Conservation (phyloP, 2,797 vertebrate genomes). For the Acropternis orthonyx region DNA sequence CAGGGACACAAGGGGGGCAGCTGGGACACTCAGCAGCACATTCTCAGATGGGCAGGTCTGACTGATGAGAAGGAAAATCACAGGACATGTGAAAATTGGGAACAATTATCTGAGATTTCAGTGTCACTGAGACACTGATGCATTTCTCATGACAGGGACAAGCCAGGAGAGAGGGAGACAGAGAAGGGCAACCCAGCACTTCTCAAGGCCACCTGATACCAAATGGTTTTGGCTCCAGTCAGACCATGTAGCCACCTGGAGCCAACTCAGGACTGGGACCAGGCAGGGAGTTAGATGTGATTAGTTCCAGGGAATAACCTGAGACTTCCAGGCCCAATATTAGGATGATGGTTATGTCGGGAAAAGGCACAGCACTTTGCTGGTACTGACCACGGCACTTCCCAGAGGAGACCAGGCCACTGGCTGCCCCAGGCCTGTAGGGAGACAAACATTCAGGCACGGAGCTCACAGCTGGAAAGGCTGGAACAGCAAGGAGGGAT, state of each 20-base stretch:
- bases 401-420: constrained; percentile 75
- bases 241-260: background rate
- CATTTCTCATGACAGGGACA: background rate
- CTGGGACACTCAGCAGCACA: background rate
- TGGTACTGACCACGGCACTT: constrained; percentile 72
- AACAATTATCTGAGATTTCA: background rate
- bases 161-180: background rate
- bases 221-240: background rate
- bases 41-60: background rate
- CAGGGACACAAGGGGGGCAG: background rate
- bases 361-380: constrained; percentile 8
- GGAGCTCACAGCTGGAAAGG: background rate
- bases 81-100: fast-evolving
- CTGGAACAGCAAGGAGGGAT: background rate
- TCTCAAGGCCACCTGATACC: background rate
- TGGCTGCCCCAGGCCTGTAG: constrained; percentile 78
- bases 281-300: constrained; percentile 51
- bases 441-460: constrained; percentile 77
- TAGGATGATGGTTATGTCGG: constrained; percentile 67
- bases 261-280: background rate
- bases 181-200: background rate
- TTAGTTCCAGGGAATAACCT: constrained; percentile 37
- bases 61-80: background rate
- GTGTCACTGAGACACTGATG: background rate
- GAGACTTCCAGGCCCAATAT: constrained; percentile 21